Base-by-base conservation (phyloP, 2,888 invertebrate genomes). In the Lycocerus yunnanus region DNA sequence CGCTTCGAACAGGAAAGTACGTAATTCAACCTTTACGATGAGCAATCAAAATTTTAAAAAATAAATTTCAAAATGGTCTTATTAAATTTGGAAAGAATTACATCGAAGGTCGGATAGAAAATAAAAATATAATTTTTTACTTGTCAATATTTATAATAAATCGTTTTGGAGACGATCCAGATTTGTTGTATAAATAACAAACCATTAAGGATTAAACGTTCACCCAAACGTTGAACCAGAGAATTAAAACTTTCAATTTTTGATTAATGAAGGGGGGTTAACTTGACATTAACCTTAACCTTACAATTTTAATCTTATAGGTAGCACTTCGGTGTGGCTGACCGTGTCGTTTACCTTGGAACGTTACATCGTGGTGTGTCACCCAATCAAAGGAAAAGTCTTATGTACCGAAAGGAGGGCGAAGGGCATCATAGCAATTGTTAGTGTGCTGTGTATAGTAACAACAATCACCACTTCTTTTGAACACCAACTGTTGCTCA, bases 301-400 rank as follows among this genome's bases (percentile, higher is more conserved):
- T 60, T 2, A 9, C 3, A 60, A 60, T 60, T 61, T 10, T 63
- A n/a, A 63, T 20, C 5, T 63, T 16, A 72, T 78, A 90, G 90
- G 89, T 81, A 93, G 92, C 82, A 91, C 92, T 43, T 93, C 93
- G 67, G 92, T 93, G 66, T 94, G 93, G 92, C 87, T 94, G 78
- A 93, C 93, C 21, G 92, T 93, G 18, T 91, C 93, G 74, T 94
- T 94, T 84, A 94, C 94, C 15, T 88, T 94, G 71, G 94, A 94
- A 86, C 89, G 94, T 67, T 94, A 93, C 87, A 92, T 94, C 77
- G 93, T 93, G 20, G 93, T 94, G 16, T 92, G 93, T 81, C 91
- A 93, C 86, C 94, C 94, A 15, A 90, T 94, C 84, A 89, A 90
- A 77, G 92, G 93, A 60, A 92, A 92, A 86, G 90, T 90, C 66